A percentile compares a stretch with the other conserved stretches of the same genome.
These are phyloP conservation scores for Gambusia holbrooki DNA, from an alignment of 2,113 vertebrate genomes.

Conservation along the genomic window DNA sequence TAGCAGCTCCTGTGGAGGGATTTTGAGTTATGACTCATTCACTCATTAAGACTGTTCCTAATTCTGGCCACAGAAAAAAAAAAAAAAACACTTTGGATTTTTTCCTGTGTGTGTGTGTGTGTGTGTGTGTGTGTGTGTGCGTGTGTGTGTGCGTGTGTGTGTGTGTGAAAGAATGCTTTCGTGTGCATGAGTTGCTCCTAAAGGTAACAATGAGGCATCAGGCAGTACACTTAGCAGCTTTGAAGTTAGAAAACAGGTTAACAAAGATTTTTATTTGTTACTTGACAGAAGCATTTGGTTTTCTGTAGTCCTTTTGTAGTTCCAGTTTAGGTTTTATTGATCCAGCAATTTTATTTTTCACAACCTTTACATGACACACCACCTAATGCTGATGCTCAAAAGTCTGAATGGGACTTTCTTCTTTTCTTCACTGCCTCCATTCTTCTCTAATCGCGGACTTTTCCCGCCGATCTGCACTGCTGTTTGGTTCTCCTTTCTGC, in stretches of 20 bases:
- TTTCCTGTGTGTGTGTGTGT: not conserved
- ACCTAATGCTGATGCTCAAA: conserved; percentile 51
- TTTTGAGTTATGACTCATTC: conserved; percentile 67
- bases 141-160: not conserved
- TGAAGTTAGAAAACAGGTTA: conserved; percentile 7
- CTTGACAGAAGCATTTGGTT: conserved; percentile 10
- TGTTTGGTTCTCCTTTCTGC: conserved; percentile 40
- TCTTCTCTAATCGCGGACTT: conserved; percentile 41
- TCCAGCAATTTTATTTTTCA: conserved; percentile 50
- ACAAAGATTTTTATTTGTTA: conserved; percentile 15
- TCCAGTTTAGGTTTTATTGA: conserved; percentile 23
- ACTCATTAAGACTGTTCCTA: conserved; percentile 59
- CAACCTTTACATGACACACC: conserved; percentile 55
- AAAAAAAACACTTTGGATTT: conserved; percentile 7
- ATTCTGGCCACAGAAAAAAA: conserved; percentile 46
- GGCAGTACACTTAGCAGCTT: conserved; percentile 10
- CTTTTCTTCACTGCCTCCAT: conserved; percentile 42
- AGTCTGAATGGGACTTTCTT: conserved; percentile 47
- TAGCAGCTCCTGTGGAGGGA: conserved; percentile 43
- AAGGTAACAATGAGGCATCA: conserved; percentile 22
- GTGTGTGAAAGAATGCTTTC: conserved; percentile 6
- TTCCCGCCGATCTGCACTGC: conserved; percentile 19
- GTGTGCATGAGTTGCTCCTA: conserved; percentile 20
- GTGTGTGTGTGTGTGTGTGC: not conserved
- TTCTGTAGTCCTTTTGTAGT: not conserved